Evolutionary conservation across 2,888 invertebrate genomes (phyloP), one percentile per base, ranked within the genome.

Genomic region (Cryptus armator): DNA sequence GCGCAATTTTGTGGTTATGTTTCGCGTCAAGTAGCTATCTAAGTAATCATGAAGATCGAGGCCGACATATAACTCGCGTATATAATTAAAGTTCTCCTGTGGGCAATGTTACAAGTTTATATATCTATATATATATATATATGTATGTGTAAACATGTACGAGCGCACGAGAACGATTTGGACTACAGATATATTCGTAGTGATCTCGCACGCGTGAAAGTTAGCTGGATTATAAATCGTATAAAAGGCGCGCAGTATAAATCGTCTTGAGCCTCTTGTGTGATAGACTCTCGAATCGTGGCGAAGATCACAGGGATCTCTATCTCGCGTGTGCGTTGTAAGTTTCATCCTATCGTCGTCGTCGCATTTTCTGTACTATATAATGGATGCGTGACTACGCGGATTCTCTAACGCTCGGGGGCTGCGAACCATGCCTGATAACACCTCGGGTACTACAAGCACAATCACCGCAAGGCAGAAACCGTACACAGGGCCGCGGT

Each of bases 371-470:
- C 48, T 12, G 3, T 12, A 32, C 62, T 37, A 37, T 80, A 76
- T 83, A 83, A 83, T 80, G 80, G 80, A 84, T 80, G 83, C 83
- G 75, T 62, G 62, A 64, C 43, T 67, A 59, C 59, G 37, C 72
- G 75, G 43, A 72, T 12, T 29, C 75, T 37, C 37, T 0, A 1
- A 37, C 56, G 56, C 82, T 66, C 67, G 76, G 76, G 78, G 70
- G 66, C 78, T 19, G 56, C 74, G 74, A 53, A 80, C 70, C 79
- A 78, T 84, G 75, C 51, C 79, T 81, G 84, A 87, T 86, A 87
- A 87, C 86, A 86, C 86, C 84, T 86, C 68, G 74, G 74, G 64
- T 72, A 70, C 43, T 37, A 14, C 19, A n/a, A 43, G 66, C 6
- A 14, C 2, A 14, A 24, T 66, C 59, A 7, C 56, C 29, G 44